Percentiles rank a stretch among this genome's conserved stretches.
These are phyloP conservation scores for Mus spretus DNA, from an alignment of 2,797 vertebrate genomes.

Conservation along the genomic window DNA sequence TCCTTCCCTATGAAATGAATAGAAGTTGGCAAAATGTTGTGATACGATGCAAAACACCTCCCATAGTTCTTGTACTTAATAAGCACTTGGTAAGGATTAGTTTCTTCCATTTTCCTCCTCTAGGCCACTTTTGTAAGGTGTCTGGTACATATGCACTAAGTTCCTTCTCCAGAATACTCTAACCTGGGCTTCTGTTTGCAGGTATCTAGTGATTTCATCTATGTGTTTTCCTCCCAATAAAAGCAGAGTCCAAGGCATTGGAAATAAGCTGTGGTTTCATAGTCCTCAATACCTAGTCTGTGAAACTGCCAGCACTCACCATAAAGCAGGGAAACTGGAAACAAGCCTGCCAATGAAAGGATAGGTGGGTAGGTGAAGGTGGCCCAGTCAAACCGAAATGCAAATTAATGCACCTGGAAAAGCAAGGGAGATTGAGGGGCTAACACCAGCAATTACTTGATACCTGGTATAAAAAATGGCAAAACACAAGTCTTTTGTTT, in stretches of 20 bases:
- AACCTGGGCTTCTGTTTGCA: not conserved
- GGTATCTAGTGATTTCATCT: not conserved
- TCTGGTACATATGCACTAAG: not conserved
- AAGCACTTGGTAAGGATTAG: not conserved
- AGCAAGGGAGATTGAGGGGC: not conserved
- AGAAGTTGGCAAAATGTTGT: not conserved
- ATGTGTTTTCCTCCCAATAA: not conserved
- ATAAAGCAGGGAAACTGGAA: not conserved
- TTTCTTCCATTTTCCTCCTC: not conserved
- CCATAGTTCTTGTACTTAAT: not conserved
- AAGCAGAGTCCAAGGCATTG: not conserved
- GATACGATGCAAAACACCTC: not conserved
- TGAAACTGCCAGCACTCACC: not conserved
- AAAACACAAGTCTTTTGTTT: conserved; percentile 7
- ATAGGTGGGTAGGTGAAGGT: conserved; percentile 10
- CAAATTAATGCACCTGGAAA: not conserved
- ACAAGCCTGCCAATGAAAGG: not conserved
- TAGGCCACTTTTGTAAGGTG: not conserved
- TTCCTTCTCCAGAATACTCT: not conserved
- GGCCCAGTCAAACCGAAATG: not conserved
- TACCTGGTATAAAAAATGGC: not conserved
- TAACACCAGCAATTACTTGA: not conserved
- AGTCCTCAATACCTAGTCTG: not conserved
- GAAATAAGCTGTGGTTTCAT: not conserved
- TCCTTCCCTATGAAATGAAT: not conserved